phyloP scores from a whole-genome alignment of 2,797 vertebrate species.

The Pantherophis vulpinus region DNA sequence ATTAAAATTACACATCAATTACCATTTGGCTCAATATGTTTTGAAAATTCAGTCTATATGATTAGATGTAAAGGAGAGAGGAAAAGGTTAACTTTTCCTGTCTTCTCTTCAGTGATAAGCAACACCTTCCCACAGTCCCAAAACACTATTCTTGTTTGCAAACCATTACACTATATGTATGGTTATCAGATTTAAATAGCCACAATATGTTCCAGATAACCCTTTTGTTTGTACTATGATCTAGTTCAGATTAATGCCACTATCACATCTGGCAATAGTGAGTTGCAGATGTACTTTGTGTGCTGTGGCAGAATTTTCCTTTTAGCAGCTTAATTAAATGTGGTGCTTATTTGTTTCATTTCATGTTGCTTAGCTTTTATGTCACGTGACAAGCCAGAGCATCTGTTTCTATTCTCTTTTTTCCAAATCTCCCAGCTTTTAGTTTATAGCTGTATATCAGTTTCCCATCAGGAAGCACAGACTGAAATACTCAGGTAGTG shows the following conservation, averaged over 20 bases:
- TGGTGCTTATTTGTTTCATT: neutral
- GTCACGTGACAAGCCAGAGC: neutral
- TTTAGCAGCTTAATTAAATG: conserved; percentile 4
- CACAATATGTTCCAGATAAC: neutral
- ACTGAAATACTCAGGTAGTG: neutral
- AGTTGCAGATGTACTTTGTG: neutral
- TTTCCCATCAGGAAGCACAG: neutral
- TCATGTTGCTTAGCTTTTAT: neutral
- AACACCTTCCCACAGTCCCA: neutral
- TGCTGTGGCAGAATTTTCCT: neutral
- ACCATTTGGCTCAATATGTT: neutral
- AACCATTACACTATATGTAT: neutral
- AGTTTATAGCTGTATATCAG: neutral
- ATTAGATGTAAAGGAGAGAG: neutral
- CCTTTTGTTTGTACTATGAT: neutral
- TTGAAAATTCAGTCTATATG: neutral
- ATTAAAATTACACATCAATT: neutral
- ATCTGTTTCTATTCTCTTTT: neutral
- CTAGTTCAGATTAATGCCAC: neutral
- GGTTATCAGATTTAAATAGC: neutral
- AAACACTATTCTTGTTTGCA: neutral
- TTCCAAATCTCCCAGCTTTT: neutral
- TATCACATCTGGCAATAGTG: neutral
- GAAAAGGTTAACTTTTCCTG: neutral
- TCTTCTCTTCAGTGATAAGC: neutral